These are phyloP conservation scores for Geococcyx californianus DNA, from an alignment of 2,113 vertebrate genomes.

Conservation along the genomic window DNA sequence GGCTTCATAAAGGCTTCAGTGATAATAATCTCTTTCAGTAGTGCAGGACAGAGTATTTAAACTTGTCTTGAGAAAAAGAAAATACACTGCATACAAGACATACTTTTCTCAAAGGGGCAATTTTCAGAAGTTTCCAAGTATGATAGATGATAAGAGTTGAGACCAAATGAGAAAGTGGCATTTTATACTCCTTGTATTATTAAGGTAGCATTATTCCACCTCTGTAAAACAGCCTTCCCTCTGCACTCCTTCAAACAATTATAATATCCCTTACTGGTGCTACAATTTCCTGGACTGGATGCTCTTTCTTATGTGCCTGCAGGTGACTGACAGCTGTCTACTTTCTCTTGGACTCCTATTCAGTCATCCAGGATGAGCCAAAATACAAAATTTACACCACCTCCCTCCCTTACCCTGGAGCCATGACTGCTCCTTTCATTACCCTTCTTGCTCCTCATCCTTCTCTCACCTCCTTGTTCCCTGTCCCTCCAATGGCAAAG, in stretches of 20 bases:
- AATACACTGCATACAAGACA: background rate
- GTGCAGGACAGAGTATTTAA: background rate
- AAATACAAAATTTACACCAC: background rate
- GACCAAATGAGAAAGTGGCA: background rate
- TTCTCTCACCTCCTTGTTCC: background rate
- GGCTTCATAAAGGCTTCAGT: background rate
- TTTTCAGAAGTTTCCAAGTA: background rate
- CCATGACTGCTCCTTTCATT: background rate
- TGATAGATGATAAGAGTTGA: background rate
- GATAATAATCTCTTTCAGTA: background rate
- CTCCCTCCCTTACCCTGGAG: accelerated
- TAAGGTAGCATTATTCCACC: background rate
- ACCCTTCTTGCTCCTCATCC: accelerated
- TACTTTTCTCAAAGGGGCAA: background rate
- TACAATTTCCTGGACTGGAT: background rate
- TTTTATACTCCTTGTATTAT: background rate
- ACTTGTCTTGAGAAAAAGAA: background rate
- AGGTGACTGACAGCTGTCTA: background rate
- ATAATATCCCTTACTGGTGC: background rate
- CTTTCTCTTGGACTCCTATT: background rate
- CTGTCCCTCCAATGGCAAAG: background rate
- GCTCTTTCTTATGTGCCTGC: background rate
- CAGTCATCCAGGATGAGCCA: background rate
- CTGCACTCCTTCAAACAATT: background rate
- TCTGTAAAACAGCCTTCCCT: background rate